Conservation (phyloP, 2,113 vertebrate genomes). For the Dipodomys merriami region DNA sequence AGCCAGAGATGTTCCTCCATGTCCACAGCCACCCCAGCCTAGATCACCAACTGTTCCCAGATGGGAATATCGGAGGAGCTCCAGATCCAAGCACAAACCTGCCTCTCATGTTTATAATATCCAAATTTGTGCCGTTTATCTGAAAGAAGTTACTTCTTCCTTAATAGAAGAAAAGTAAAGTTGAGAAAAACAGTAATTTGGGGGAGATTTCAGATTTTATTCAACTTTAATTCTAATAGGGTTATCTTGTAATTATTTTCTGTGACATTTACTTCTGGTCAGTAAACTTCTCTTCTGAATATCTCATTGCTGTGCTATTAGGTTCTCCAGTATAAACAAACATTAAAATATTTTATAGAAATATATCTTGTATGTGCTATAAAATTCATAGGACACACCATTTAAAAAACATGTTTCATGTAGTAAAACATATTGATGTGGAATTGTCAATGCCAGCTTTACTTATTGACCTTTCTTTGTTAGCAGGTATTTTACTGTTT, state of each 20-base stretch:
- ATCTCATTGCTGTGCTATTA: not conserved
- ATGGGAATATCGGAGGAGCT: not conserved
- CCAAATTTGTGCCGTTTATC: not conserved
- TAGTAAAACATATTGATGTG: not conserved
- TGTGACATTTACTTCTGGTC: not conserved
- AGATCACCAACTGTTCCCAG: too few species aligned
- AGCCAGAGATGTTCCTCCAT: not conserved
- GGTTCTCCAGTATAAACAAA: not conserved
- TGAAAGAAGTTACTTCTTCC: not conserved
- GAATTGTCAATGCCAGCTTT: not conserved
- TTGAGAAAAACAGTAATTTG: not conserved
- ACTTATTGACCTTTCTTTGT: not conserved
- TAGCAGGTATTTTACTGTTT: not conserved
- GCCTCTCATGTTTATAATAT: not conserved
- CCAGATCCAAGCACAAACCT: too few species aligned
- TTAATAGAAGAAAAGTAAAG: not conserved
- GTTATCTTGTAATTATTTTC: not conserved
- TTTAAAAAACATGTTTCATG: not conserved
- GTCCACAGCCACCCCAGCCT: not conserved
- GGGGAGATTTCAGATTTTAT: constrained; percentile 12
- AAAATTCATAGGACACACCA: not conserved
- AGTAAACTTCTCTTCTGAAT: not conserved
- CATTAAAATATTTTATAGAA: not conserved
- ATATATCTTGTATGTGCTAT: not conserved
- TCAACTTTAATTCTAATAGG: not conserved